A percentile compares a stretch with the other conserved stretches of the same genome.
phyloP scores from a whole-genome alignment of 2,113 vertebrate genomes.

The Zingel zingel region DNA sequence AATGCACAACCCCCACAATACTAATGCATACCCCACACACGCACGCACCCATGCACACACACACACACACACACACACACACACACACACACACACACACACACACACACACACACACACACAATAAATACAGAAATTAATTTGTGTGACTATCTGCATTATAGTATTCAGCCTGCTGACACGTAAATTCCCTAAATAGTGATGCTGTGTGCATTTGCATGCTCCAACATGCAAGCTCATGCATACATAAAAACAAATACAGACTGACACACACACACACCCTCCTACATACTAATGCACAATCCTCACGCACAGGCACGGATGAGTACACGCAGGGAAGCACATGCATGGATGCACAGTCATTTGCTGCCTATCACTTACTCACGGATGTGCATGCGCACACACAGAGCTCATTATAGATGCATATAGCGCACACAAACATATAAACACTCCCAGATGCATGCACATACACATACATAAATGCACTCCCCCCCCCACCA shows the following conservation, averaged over 20 bases:
- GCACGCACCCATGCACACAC: constrained; percentile 10
- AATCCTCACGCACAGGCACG: constrained; percentile 53
- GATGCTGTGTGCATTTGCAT: constrained; percentile 60
- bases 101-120: constrained; percentile 16
- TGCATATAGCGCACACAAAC: constrained; percentile 42
- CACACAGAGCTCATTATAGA: constrained; percentile 59
- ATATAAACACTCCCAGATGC: constrained; percentile 15
- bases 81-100: constrained; percentile 16
- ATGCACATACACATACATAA: neutral
- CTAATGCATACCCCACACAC: constrained; percentile 37
- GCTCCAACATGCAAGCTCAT: constrained; percentile 56
- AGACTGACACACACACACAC: constrained; percentile 16
- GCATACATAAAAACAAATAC: constrained; percentile 63
- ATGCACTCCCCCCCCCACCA: neutral
- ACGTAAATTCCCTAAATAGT: constrained; percentile 52
- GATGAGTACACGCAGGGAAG: constrained; percentile 46
- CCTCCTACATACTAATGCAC: constrained; percentile 28
- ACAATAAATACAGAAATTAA: constrained; percentile 17
- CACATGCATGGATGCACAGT: constrained; percentile 45
- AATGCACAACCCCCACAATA: constrained; percentile 41
- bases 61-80: constrained; percentile 5
- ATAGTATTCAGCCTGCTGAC: constrained; percentile 48
- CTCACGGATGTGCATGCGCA: constrained; percentile 34
- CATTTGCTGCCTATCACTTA: constrained; percentile 59
- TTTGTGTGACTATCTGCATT: constrained; percentile 43